Percentiles rank a stretch among this genome's conserved stretches.
Conservation (phyloP, 2,113 vertebrate species). For the Catharus fuscescens region DNA sequence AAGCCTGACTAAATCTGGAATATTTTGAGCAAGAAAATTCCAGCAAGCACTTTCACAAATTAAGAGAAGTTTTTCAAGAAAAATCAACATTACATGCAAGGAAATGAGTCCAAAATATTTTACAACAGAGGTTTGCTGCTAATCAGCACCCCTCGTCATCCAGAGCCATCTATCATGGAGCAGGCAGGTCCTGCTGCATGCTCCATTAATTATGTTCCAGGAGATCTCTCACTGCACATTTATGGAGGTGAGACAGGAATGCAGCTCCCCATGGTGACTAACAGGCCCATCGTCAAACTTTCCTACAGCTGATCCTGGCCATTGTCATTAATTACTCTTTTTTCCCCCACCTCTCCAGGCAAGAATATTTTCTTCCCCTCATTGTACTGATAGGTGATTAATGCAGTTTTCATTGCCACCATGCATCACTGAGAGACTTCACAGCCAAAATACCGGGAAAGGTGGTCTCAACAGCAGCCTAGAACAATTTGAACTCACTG, state of each 20-base stretch:
- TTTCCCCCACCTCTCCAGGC: not conserved
- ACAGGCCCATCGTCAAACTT: not conserved
- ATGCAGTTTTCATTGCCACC: not conserved
- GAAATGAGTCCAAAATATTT: not conserved
- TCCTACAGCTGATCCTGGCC: not conserved
- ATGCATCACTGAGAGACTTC: not conserved
- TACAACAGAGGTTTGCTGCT: not conserved
- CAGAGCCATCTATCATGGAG: not conserved
- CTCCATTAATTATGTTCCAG: not conserved
- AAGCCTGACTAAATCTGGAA: not conserved
- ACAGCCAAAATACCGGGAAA: not conserved
- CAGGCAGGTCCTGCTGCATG: not conserved
- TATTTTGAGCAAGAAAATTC: not conserved
- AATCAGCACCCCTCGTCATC: not conserved
- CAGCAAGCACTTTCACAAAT: not conserved
- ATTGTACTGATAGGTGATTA: not conserved
- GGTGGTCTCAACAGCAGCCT: not conserved
- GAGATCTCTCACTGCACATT: not conserved
- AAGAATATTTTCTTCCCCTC: not conserved
- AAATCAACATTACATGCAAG: not conserved
- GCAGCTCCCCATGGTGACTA: not conserved
- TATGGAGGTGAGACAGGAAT: not conserved
- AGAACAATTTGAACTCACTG: not conserved
- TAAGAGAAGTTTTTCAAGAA: not conserved
- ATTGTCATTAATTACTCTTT: not conserved